A percentile compares a stretch with the other conserved stretches of the same genome.
phyloP scores from a whole-genome alignment of 2,888 invertebrate genomes.

The Calameuta idolon region DNA sequence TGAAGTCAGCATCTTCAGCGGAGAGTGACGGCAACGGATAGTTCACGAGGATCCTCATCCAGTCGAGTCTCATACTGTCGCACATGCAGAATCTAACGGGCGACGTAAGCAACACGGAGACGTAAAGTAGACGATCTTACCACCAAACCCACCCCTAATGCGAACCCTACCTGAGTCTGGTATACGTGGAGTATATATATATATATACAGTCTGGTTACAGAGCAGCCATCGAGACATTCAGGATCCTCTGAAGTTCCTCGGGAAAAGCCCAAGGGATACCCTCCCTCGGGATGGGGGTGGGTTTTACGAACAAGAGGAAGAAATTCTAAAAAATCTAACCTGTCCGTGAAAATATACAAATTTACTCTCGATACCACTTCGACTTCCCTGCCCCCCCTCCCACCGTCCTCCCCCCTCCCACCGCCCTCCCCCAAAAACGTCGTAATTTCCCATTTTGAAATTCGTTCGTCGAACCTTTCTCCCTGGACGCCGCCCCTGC shows the following conservation, averaged over 20 bases:
- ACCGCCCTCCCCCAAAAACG: no score
- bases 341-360: constrained; percentile 42
- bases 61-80: constrained; percentile 26
- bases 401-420: no score
- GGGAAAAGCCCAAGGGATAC: constrained; percentile 18
- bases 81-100: constrained; percentile 40
- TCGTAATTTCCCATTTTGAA: neutral
- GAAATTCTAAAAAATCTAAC: constrained; percentile 34
- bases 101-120: constrained; percentile 42
- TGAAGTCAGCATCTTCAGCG: constrained; percentile 22
- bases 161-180: constrained; percentile 4
- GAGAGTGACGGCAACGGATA: neutral
- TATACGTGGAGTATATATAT: neutral
- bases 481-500: neutral
- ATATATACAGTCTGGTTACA: constrained; percentile 14
- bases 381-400: no score
- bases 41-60: constrained; percentile 11
- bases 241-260: neutral
- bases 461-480: neutral
- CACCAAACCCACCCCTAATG: constrained; percentile 15
- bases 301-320: neutral
- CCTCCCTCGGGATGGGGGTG: constrained; percentile 27
- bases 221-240: constrained; percentile 16
- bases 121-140: constrained; percentile 37
- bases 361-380: constrained; percentile 32